Evolutionary conservation across 2,797 vertebrate genomes (phyloP).

Genomic region (Mallotus villosus): DNA sequence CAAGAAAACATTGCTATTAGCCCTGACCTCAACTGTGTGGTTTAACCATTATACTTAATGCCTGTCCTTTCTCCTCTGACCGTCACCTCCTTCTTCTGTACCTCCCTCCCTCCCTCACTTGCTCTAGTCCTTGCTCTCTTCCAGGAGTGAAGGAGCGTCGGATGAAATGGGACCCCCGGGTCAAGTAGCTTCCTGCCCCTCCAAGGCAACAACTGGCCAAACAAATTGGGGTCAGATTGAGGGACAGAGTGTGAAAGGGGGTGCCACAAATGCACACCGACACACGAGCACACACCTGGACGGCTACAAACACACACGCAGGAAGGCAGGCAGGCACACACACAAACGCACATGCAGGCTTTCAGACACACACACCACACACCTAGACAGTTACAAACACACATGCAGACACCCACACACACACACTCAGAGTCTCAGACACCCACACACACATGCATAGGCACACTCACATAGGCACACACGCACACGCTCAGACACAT

Average conservation of each 20-base stretch:
- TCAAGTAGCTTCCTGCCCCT: slow-evolving; percentile 57
- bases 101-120: slow-evolving; percentile 21
- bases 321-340: slow-evolving; percentile 4
- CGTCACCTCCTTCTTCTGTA: background rate
- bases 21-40: slow-evolving; percentile 31
- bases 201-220: slow-evolving; percentile 42
- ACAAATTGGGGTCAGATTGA: slow-evolving; percentile 66
- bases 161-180: slow-evolving; percentile 55
- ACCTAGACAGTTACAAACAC: background rate
- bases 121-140: background rate
- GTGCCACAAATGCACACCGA: slow-evolving; percentile 4
- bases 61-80: too few relatives aligned
- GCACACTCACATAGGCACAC: slow-evolving; percentile 12
- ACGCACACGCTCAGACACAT: slow-evolving; percentile 9
- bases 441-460: background rate
- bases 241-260: slow-evolving; percentile 35
- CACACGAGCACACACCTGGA: background rate
- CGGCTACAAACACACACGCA: background rate
- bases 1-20: slow-evolving; percentile 10
- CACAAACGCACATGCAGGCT: background rate
- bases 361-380: background rate
- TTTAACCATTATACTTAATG: background rate
- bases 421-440: background rate
- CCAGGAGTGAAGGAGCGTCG: slow-evolving; percentile 29
- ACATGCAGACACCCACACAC: slow-evolving; percentile 6